These are phyloP conservation scores for Episyrphus balteatus DNA, from an alignment of 1,140 invertebrate genomes.

Conservation along the genomic window DNA sequence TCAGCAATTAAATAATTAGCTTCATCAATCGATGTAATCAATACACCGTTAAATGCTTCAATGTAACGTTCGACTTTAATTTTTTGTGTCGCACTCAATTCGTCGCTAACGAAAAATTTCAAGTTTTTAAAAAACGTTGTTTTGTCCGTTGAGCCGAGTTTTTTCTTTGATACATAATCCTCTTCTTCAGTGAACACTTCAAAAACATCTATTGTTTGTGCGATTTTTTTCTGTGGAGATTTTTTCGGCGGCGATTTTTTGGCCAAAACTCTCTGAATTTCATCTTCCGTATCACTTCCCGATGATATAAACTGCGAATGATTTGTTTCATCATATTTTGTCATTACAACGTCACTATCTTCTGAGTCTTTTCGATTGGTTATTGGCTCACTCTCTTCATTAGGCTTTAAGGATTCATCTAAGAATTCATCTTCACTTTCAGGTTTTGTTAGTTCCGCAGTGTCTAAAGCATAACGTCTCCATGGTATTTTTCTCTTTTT, in stretches of 20 bases:
- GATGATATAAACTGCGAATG: slow-evolving; percentile 10
- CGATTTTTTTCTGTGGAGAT: background rate
- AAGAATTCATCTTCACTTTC: slow-evolving; percentile 43
- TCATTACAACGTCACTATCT: background rate
- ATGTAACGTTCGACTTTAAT: no score
- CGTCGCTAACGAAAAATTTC: no score
- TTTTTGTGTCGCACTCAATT: no score
- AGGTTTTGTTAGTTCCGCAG: slow-evolving; percentile 28
- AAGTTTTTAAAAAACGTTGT: no score
- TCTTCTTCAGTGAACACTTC: slow-evolving; percentile 27
- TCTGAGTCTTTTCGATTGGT: no score
- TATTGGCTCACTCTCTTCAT: background rate
- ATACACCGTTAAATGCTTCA: no score
- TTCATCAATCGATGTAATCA: background rate
- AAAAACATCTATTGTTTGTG: slow-evolving; percentile 8
- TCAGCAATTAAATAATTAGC: background rate
- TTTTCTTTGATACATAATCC: slow-evolving; percentile 17
- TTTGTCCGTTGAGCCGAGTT: background rate
- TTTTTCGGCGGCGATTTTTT: slow-evolving; percentile 4
- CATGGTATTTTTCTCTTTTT: slow-evolving; percentile 57
- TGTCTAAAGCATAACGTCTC: slow-evolving; percentile 52
- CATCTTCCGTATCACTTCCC: slow-evolving; percentile 43
- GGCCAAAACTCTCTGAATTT: slow-evolving; percentile 38
- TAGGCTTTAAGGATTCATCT: slow-evolving; percentile 25
- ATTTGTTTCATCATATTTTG: background rate